Evolutionary conservation across 1,140 invertebrate species (phyloP), one percentile per base, ranked within the genome.

Genomic region (Lordiphosa stackelbergi): DNA sequence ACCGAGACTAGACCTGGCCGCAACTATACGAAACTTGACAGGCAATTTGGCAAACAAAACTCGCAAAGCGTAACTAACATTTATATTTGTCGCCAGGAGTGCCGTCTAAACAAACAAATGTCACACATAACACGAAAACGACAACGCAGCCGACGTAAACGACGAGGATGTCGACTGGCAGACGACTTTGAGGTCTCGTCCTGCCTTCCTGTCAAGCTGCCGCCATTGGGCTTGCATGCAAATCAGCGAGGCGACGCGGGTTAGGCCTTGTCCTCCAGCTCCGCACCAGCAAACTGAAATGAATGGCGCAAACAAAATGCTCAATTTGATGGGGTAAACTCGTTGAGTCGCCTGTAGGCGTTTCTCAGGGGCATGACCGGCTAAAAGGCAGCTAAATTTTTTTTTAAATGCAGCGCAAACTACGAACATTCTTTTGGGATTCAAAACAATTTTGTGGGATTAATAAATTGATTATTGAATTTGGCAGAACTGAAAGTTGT

Each of bases 81-180:
- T 68, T 71, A 69, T 69, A 68, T 71, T 71, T 69, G 69, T 68
- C 69, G 65, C 69, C 69, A 71, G 60, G 59, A 69, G 65, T 71
- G 69, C 59, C 65, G 69, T 64, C 69, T 71, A 58, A 71, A 64
- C 69, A 71, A 65, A 69, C 69, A 71, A 71, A 71, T 70, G 68
- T 68, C 68, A 70, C 68, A 70, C 68, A 66, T 66, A 68, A 63
- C 64, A 70, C 68, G 63, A 63, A 58, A 48, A 36, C 57, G 31
- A 57, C 60, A 12, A 53, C 58, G 13, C 31, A 36, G 31, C 22
- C 58, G 11, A 40, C 49, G 22, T 24, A 48, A 10, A 45, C 41
- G 28, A 46, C 43, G 24, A 37, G 41, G 13, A 12, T 31, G 16
- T 36, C 46, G 16, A 53, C 24, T 11, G 11, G 48, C 57, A 62